Evolutionary conservation across 2,888 invertebrate species (phyloP).

Genomic region (Perdita meconis): DNA sequence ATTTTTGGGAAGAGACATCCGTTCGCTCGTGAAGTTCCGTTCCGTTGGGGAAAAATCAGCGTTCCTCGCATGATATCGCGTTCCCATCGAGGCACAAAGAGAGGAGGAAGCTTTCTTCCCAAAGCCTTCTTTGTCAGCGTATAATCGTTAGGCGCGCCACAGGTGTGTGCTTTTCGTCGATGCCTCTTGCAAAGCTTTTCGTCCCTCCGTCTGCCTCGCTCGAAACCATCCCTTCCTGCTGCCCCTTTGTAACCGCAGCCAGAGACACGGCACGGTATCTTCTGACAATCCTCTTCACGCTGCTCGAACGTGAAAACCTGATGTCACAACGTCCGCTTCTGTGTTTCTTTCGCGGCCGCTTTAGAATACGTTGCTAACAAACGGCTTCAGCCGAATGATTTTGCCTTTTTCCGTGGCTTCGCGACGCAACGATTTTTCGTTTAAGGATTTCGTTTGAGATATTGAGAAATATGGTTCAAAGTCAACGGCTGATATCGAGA

Average conservation of each 20-base stretch:
- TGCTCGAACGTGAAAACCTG: constrained; percentile 30
- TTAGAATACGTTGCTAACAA: constrained; percentile 5
- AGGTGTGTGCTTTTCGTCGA: constrained; percentile 75
- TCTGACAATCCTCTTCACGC: constrained; percentile 39
- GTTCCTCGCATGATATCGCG: constrained; percentile 20
- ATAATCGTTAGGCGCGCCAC: constrained; percentile 71
- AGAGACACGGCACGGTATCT: constrained; percentile 10
- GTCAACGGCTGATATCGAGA: no score
- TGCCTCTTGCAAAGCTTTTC: constrained; percentile 56
- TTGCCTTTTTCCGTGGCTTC: no score
- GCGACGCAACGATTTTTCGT: no score
- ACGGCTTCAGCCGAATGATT: no score
- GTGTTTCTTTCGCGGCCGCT: not conserved
- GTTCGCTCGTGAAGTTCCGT: not conserved
- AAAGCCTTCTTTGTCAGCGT: constrained; percentile 50
- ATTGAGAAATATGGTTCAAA: no score
- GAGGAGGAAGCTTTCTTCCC: constrained; percentile 22
- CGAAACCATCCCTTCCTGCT: constrained; percentile 14
- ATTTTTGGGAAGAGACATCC: not conserved
- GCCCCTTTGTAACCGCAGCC: constrained; percentile 27
- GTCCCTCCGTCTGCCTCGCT: constrained; percentile 27
- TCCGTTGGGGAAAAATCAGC: not conserved
- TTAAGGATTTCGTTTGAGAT: no score
- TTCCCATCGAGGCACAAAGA: constrained; percentile 24
- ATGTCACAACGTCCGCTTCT: constrained; percentile 17